Evolutionary conservation across 2,888 invertebrate species (phyloP).

Genomic region (Cyclophora punctaria): DNA sequence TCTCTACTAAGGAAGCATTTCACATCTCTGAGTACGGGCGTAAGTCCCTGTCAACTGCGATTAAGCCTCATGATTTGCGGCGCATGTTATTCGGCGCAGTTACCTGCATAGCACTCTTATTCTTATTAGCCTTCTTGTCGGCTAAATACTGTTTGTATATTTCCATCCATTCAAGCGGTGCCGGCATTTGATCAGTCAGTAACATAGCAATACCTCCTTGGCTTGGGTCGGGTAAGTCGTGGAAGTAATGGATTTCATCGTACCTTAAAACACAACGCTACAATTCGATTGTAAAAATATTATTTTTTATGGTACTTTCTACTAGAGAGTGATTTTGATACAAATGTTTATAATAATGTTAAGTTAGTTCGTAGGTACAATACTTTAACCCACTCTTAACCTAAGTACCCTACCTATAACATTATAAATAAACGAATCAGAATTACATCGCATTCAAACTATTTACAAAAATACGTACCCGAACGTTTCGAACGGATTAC

Average conservation of each 20-base stretch:
- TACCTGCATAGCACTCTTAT: conserved; percentile 32
- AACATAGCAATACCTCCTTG: conserved; percentile 39
- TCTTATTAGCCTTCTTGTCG: conserved; percentile 35
- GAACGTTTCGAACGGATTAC: no score
- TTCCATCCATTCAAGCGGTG: conserved; percentile 45
- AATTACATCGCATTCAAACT: no score
- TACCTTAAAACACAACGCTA: conserved; percentile 31
- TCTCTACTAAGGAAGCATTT: no score
- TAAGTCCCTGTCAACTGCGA: background rate
- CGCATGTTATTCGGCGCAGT: conserved; percentile 1
- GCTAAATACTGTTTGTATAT: conserved; percentile 34
- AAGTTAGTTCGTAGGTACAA: no score
- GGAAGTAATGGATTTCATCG: conserved; percentile 36
- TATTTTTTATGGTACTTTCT: background rate
- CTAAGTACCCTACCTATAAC: no score
- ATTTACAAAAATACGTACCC: no score
- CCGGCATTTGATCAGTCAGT: conserved; percentile 38
- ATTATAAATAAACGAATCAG: no score
- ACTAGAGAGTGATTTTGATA: no score
- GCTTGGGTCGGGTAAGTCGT: conserved; percentile 42
- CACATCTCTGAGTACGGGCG: no score
- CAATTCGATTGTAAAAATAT: no score
- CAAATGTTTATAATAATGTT: no score
- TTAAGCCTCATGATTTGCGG: background rate
- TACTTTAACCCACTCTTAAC: no score